Base-by-base conservation (phyloP, 1,140 invertebrate species). In the Polyergus mexicanus region DNA sequence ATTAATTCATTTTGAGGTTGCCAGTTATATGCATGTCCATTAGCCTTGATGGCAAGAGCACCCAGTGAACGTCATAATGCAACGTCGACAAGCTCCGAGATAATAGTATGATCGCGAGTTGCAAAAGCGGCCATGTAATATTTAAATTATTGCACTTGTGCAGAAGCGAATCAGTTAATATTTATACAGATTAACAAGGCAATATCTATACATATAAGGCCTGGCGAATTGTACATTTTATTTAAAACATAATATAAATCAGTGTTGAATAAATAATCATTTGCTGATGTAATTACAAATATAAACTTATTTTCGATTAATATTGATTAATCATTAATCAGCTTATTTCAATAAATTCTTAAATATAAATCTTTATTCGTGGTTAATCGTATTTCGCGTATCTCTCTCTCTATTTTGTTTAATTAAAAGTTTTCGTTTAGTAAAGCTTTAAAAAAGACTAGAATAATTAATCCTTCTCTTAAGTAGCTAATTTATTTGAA, bases 1-100 rank as follows among this genome's bases (percentile, higher is more conserved):
- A 47, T 78, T 78, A 78, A 78, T 66, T 66, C 63, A 78, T 78
- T 66, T 78, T 78, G 75, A 44, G 75, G 75, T 78, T 65, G 41
- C 62, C 41, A 38, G 56, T 78, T 66, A 78, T 51, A 78, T 66
- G 41, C 41, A 13, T 44, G 41, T 78, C 75, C 75, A 78, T 78
- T 78, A 78, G 75, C 75, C 63, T 78, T 78, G 62, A 78, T 66
- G 28, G 41, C 28, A 66, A n/a, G 19, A 65, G 28, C 41, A 38
- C 28, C n/a, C 41, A 44, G 41, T 41, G 8, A 78, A 44, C 66
- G 75, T 66, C 44, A 78, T 78, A 62, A 76, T 76, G 56, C 56
- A 66, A 66, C 60, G 75, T 77, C 60, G 41, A 77, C 28, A 35
- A 66, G 75, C 62, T 66, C n/a, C 47, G 62, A 78, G 44, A 78